These are phyloP conservation scores for Caenorhabditis macrosperma DNA, from an alignment of 2,888 invertebrate genomes.

Conservation along the genomic window DNA sequence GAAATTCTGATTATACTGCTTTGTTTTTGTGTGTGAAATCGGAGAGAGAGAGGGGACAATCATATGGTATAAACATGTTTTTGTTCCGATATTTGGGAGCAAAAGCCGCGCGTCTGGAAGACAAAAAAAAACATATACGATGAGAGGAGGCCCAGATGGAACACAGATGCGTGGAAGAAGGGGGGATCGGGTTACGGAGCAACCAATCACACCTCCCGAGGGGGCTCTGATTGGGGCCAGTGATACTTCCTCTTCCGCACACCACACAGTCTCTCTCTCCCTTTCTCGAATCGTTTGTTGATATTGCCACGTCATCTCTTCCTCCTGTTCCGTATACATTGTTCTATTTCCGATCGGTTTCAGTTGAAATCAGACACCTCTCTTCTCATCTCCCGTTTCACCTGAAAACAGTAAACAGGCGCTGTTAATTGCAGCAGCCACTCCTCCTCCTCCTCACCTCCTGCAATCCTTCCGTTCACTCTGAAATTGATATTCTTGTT, in stretches of 20 bases:
- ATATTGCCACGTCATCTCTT: background rate
- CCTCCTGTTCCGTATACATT: background rate
- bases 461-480: background rate
- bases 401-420: conserved; percentile 35
- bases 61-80: conserved; percentile 55
- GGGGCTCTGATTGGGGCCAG: too few species aligned
- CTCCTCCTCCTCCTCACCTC: background rate
- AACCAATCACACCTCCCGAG: conserved; percentile 3
- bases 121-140: conserved; percentile 8
- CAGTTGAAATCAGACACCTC: conserved; percentile 25
- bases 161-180: conserved; percentile 22
- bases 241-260: too few species aligned
- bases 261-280: background rate
- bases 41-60: conserved; percentile 21
- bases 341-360: conserved; percentile 21
- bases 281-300: background rate
- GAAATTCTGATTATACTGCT: conserved; percentile 49
- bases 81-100: conserved; percentile 49
- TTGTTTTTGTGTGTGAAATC: conserved; percentile 29
- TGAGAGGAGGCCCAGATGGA: conserved; percentile 12
- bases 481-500: conserved; percentile 11
- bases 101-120: conserved; percentile 38
- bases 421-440: background rate
- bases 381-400: conserved; percentile 22
- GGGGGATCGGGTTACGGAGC: conserved; percentile 31